Conservation (phyloP, 1,140 invertebrate species). For the Rhyzopertha dominica region DNA sequence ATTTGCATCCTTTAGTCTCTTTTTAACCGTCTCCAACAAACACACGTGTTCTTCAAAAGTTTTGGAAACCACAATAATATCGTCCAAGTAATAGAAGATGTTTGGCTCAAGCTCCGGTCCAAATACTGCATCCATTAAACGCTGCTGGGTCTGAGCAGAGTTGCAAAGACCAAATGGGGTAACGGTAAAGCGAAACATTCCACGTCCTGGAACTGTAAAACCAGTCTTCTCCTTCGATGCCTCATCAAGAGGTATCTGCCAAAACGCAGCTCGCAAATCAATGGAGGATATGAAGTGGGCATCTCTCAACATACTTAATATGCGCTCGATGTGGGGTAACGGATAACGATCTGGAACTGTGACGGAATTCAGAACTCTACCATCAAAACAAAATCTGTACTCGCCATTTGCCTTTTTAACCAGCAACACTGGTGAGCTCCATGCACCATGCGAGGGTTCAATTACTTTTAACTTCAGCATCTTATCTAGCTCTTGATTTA, state of each 20-base stretch:
- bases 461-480: too few relatives aligned
- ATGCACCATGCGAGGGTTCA: too few relatives aligned
- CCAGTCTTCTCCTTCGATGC: constrained; percentile 37
- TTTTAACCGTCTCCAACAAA: constrained; percentile 23
- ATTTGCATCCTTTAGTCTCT: constrained; percentile 18
- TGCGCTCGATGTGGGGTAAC: constrained; percentile 28
- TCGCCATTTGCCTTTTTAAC: constrained; percentile 23
- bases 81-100: constrained; percentile 38
- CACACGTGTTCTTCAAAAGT: constrained; percentile 41
- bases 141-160: constrained; percentile 41
- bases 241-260: constrained; percentile 37
- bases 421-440: constrained; percentile 18
- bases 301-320: constrained; percentile 31
- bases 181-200: constrained; percentile 38
- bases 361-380: constrained; percentile 39
- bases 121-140: constrained; percentile 41
- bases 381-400: constrained; percentile 40
- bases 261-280: constrained; percentile 40
- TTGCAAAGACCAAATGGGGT: constrained; percentile 44
- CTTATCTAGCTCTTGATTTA: too few relatives aligned
- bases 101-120: constrained; percentile 33
- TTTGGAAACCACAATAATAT: constrained; percentile 37
- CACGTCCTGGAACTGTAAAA: constrained; percentile 40
- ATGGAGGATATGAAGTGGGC: constrained; percentile 36
- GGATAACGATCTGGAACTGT: constrained; percentile 38